These are phyloP conservation scores for Chunga burmeisteri DNA, from an alignment of 2,113 vertebrate genomes.

Conservation along the genomic window DNA sequence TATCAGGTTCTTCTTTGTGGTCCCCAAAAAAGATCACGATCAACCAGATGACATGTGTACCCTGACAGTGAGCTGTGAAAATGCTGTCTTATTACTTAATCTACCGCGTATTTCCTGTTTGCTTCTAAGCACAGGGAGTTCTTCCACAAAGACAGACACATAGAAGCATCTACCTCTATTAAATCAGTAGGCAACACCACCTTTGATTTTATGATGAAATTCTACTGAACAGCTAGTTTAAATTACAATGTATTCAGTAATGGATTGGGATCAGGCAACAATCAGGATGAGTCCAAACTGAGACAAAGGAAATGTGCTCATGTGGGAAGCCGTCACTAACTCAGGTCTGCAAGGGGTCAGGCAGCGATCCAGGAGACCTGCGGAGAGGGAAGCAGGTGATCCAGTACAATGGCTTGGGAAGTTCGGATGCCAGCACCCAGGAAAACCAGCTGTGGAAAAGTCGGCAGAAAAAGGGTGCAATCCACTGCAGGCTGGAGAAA, in stretches of 20 bases:
- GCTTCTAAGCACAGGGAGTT: neutral
- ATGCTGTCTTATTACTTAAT: neutral
- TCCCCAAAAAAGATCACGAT: neutral
- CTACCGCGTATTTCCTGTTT: neutral
- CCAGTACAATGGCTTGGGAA: neutral
- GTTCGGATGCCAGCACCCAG: neutral
- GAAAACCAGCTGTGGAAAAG: neutral
- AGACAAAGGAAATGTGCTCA: neutral
- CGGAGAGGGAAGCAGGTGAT: neutral
- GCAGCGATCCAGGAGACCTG: neutral
- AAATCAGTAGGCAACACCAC: neutral
- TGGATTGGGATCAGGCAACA: neutral
- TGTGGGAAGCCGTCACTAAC: neutral
- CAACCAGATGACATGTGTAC: neutral
- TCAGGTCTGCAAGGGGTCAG: neutral
- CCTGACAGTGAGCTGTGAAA: neutral
- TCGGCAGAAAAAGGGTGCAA: neutral
- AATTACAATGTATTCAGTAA: neutral
- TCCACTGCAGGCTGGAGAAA: neutral
- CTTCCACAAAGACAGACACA: neutral
- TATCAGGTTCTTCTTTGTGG: neutral
- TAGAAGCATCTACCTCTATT: neutral
- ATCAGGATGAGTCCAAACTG: neutral
- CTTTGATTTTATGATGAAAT: neutral
- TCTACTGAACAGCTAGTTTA: neutral